phyloP scores from a whole-genome alignment of 1,140 invertebrate genomes.

The Bombus impatiens region DNA sequence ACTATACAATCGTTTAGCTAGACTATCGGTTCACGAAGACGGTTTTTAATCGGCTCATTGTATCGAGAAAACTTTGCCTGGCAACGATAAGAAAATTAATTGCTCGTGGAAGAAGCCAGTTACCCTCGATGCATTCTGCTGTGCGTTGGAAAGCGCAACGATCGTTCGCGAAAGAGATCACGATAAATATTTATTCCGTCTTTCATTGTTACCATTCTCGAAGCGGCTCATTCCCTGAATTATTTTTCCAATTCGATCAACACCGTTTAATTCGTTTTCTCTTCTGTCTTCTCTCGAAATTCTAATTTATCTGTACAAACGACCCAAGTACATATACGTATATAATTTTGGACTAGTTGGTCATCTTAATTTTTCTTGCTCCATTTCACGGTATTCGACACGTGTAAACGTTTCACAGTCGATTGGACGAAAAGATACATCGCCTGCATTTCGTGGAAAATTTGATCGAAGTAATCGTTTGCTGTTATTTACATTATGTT shows the following conservation, averaged over 20 bases:
- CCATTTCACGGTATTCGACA: neutral
- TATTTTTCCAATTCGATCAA: neutral
- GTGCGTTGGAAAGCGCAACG: neutral
- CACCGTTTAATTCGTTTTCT: neutral
- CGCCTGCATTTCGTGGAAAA: neutral
- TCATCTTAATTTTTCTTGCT: neutral
- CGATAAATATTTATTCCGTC: constrained; percentile 19
- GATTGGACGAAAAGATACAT: neutral
- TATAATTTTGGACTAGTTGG: neutral
- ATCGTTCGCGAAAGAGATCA: neutral
- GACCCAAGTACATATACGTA: no score
- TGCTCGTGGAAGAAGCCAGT: neutral
- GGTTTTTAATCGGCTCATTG: neutral
- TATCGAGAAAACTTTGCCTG: neutral
- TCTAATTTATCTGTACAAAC: no score
- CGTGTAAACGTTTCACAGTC: neutral
- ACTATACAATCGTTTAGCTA: neutral
- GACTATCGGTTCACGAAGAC: neutral
- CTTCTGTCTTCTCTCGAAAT: neutral
- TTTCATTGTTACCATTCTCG: neutral
- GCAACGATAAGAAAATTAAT: constrained; percentile 13
- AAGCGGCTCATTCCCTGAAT: neutral
- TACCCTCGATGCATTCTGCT: neutral
- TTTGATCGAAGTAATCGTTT: neutral
- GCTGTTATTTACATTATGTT: no score